A percentile compares a stretch with the other conserved stretches of the same genome.
phyloP scores from a whole-genome alignment of 2,888 invertebrate species.

The Phorcus lineatus region DNA sequence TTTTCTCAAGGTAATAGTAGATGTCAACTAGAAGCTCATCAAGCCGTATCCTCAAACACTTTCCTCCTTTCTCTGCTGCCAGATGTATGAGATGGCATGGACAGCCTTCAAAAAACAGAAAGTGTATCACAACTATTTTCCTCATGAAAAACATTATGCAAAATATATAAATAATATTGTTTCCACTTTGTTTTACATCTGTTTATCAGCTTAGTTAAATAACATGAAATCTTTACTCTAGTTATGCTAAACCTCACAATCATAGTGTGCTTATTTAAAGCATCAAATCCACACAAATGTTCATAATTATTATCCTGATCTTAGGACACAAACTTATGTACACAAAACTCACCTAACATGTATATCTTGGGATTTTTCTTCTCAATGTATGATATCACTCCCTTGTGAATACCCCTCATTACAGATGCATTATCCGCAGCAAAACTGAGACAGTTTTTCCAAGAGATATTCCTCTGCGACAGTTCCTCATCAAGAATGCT shows the following conservation, averaged over 20 bases:
- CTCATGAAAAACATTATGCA: background rate
- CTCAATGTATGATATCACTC: constrained; percentile 15
- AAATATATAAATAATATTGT: background rate
- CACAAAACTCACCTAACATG: constrained; percentile 13
- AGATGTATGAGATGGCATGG: constrained; percentile 35
- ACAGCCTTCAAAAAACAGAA: constrained; percentile 21
- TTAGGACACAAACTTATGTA: too few relatives aligned
- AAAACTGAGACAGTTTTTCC: constrained; percentile 30
- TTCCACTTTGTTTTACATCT: background rate
- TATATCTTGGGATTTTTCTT: constrained; percentile 20
- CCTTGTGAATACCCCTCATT: constrained; percentile 24
- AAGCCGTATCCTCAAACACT: background rate
- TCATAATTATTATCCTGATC: background rate
- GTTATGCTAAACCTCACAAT: background rate
- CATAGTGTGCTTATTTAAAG: background rate
- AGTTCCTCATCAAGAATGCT: constrained; percentile 25
- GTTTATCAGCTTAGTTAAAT: background rate
- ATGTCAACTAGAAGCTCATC: constrained; percentile 30
- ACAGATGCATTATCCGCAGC: constrained; percentile 31
- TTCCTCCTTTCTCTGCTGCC: constrained; percentile 33
- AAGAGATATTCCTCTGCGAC: background rate
- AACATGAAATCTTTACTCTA: background rate
- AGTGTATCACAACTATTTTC: background rate
- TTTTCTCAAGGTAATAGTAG: constrained; percentile 29
- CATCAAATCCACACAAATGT: background rate